Base-by-base conservation (phyloP, 2,113 vertebrate species). In the Tenrec ecaudatus region DNA sequence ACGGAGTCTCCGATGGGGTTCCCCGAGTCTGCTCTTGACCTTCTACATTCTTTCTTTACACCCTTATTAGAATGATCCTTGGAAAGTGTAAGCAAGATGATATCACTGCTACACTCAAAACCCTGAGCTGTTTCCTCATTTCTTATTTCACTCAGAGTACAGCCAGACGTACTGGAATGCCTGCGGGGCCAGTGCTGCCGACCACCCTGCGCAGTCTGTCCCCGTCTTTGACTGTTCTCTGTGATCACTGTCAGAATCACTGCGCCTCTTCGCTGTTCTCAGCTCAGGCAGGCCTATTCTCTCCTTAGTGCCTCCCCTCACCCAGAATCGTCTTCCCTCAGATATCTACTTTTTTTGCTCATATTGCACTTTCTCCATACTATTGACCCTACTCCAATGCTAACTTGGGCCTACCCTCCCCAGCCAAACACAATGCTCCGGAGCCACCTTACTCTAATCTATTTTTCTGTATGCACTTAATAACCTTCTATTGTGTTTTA, bases 101-200 rank as follows among this genome's bases (percentile, higher is more conserved):
- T 36, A 73, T 38, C 19, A 20, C 71, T 73, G 33, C 17, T 36
- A 2, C 71, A 36, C 8, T 73, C 33, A 79, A 79, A 95, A 80
- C 57, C 53, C 57, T 69, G 47, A 29, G 62, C 3, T 66, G 19
- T 33, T 33, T 92, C 92, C 76, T 83, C 38, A 40, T 84, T 90
- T 91, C 19, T 68, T 23, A 85, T 87, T 78, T 82, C 81, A 91
- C 53, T 86, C 64, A 84, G 60, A 57, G 47, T 71, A 29, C 77
- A 73, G 36, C n/a, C 68, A 68, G 36, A 89, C 64, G 84, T 29
- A 62, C 62, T 73, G 17, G 60, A 66, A 43, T 29, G 19, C 27
- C 71, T 78, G 6, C 20, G 38, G 60, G 17, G 8, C 83, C 62
- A 73, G 0, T 29, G 53, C 22, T 69, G 6, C 23, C 22, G 15